Evolutionary conservation across 2,113 vertebrate species (phyloP).

Genomic region (Pollachius pollachius): DNA sequence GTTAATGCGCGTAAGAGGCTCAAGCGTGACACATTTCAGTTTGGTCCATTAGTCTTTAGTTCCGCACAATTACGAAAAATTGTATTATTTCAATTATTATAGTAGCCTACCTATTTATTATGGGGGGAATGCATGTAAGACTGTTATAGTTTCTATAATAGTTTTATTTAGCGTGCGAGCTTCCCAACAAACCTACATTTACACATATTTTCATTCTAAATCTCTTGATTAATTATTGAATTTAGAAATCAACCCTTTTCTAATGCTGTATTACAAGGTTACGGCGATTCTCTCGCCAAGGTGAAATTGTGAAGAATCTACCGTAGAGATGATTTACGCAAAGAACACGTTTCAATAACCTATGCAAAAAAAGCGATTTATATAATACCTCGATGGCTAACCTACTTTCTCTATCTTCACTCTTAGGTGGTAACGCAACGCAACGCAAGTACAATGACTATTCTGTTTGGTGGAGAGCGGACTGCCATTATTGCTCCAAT

Average conservation of each 20-base stretch:
- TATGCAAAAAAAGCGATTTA: background rate
- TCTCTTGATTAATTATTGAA: conserved; percentile 48
- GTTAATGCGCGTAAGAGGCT: conserved; percentile 68
- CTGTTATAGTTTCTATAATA: no score
- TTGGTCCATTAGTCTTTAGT: no score
- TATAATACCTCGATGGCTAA: conserved; percentile 19
- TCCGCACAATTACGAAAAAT: no score
- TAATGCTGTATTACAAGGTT: no score
- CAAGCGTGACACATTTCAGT: conserved; percentile 1
- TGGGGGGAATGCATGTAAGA: background rate
- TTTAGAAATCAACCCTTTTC: background rate
- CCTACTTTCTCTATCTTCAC: conserved; percentile 37
- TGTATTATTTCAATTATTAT: no score
- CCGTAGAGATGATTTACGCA: conserved; percentile 72
- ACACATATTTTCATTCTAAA: conserved; percentile 64
- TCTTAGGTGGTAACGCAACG: conserved; percentile 61
- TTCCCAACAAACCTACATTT: no score
- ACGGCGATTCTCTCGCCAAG: conserved; percentile 54
- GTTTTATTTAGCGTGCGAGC: no score
- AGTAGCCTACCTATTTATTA: conserved; percentile 34
- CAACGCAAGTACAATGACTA: conserved; percentile 60
- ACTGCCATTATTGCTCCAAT: conserved; percentile 73
- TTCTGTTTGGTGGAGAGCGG: conserved; percentile 70
- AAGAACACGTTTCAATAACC: conserved; percentile 52
- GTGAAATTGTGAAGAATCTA: conserved; percentile 76